Evolutionary conservation across 1,140 invertebrate genomes (phyloP).

Genomic region (Maconellicoccus hirsutus): DNA sequence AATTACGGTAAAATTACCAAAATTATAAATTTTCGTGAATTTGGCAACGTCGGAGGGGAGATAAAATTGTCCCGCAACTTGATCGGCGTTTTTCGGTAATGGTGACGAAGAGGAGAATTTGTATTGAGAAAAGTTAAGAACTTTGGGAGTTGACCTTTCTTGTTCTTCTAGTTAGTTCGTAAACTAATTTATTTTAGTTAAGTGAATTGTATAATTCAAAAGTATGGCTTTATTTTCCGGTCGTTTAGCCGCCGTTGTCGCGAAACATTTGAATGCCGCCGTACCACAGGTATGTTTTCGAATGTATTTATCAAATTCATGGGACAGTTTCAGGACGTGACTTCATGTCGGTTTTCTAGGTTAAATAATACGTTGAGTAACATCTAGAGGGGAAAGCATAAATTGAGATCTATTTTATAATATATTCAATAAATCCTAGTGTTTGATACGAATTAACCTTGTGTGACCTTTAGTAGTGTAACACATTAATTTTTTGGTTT

Average conservation of each 20-base stretch:
- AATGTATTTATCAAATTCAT: slow-evolving; percentile 23
- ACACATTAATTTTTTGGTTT: slow-evolving; percentile 22
- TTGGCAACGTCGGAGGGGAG: background rate
- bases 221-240: slow-evolving; percentile 72
- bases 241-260: slow-evolving; percentile 69
- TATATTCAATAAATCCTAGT: background rate
- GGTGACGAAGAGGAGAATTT: background rate
- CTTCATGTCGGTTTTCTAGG: slow-evolving; percentile 6
- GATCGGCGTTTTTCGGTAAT: slow-evolving; percentile 1
- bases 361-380: slow-evolving; percentile 23
- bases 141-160: slow-evolving; percentile 19
- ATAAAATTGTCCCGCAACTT: background rate
- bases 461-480: background rate
- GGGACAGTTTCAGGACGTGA: background rate
- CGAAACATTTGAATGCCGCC: slow-evolving; percentile 66
- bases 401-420: background rate
- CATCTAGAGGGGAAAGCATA: background rate
- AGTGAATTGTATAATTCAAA: slow-evolving; percentile 31
- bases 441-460: slow-evolving; percentile 17
- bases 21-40: background rate
- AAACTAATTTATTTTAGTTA: slow-evolving; percentile 34
- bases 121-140: slow-evolving; percentile 23
- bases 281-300: slow-evolving; percentile 53
- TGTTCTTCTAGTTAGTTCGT: slow-evolving; percentile 26
- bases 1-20: background rate